Evolutionary conservation across 2,888 invertebrate species (phyloP).

Genomic region (Andrena minutula): DNA sequence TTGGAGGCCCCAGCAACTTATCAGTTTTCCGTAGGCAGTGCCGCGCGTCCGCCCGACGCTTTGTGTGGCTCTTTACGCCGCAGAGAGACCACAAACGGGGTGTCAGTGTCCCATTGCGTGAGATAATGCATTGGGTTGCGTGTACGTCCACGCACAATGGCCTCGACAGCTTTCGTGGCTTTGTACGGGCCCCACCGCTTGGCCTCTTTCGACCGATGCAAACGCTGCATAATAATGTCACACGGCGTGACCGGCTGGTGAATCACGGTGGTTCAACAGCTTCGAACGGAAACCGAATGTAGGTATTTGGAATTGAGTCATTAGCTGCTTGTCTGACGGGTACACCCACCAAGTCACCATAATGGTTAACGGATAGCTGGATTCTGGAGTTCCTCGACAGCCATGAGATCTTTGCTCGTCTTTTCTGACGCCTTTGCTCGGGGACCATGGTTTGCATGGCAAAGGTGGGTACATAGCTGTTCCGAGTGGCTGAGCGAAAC

Average conservation of each 20-base stretch:
- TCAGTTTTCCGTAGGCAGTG: slow-evolving; percentile 65
- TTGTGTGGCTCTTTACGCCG: slow-evolving; percentile 73
- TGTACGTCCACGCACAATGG: slow-evolving; percentile 72
- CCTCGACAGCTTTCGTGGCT: slow-evolving; percentile 71
- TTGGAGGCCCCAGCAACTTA: slow-evolving; percentile 57
- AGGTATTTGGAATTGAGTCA: slow-evolving; percentile 55
- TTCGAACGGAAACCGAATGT: slow-evolving; percentile 42
- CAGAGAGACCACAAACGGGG: slow-evolving; percentile 76
- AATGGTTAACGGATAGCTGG: background rate
- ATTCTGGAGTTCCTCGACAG: background rate
- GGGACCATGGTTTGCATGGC: background rate
- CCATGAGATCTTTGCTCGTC: background rate
- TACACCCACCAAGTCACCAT: background rate
- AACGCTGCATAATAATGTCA: slow-evolving; percentile 74
- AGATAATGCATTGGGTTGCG: slow-evolving; percentile 75
- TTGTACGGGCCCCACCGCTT: slow-evolving; percentile 57
- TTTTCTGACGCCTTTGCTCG: slow-evolving; percentile 24
- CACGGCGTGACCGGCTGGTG: slow-evolving; percentile 66
- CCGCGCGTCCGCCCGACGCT: slow-evolving; percentile 62
- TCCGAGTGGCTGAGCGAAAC: slow-evolving; percentile 25
- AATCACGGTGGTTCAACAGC: slow-evolving; percentile 62
- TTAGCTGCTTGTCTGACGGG: slow-evolving; percentile 36
- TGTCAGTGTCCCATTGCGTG: slow-evolving; percentile 78
- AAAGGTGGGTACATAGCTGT: background rate
- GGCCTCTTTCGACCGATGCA: slow-evolving; percentile 68